These are phyloP conservation scores for Promerops cafer DNA, from an alignment of 2,113 vertebrate species.

Conservation along the genomic window DNA sequence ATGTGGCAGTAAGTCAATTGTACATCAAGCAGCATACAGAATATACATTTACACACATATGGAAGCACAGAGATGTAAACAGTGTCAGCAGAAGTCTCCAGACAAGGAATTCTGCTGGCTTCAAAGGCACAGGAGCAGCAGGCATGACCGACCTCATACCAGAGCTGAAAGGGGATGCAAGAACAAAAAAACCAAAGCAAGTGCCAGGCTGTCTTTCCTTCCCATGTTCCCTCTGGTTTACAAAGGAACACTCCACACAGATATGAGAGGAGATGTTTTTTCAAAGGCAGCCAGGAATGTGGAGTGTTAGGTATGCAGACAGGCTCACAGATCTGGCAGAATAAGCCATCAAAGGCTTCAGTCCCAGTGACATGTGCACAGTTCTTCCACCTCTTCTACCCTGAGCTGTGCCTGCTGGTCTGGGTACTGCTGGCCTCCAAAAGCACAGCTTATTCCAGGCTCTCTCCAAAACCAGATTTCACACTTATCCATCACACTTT, in stretches of 20 bases:
- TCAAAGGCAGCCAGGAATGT: not conserved
- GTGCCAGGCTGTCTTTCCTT: not conserved
- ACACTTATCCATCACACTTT: not conserved
- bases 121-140: not conserved
- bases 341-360: not conserved
- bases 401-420: not conserved
- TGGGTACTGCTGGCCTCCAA: not conserved
- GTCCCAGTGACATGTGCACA: not conserved
- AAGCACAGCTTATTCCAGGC: not conserved
- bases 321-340: not conserved
- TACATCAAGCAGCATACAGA: fast-evolving
- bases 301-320: not conserved
- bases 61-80: not conserved
- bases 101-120: not conserved
- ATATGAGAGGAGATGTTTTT: not conserved
- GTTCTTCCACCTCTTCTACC: not conserved
- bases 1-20: not conserved
- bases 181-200: not conserved
- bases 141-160: fast-evolving
- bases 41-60: not conserved
- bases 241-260: not conserved
- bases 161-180: not conserved
- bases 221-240: not conserved
- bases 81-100: not conserved
- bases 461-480: not conserved